These are phyloP conservation scores for Parambassis ranga DNA, from an alignment of 2,797 vertebrate genomes.

Conservation along the genomic window DNA sequence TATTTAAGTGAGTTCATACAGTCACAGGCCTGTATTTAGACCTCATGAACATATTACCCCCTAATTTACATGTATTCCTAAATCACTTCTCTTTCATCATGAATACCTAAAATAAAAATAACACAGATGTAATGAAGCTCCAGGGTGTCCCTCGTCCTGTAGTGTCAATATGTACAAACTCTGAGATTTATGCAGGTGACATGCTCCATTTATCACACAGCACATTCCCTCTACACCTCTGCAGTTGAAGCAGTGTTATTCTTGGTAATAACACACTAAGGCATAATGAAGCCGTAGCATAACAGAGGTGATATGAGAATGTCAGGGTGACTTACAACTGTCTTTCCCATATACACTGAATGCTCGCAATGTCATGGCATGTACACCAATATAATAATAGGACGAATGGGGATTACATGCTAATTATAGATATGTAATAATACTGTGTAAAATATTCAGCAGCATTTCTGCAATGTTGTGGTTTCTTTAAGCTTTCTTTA, in stretches of 20 bases:
- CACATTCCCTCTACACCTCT: background rate
- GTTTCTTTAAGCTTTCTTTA: too few species aligned
- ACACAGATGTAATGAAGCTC: background rate
- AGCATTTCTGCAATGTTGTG: too few species aligned
- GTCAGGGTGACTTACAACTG: conserved; percentile 30
- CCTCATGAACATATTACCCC: background rate
- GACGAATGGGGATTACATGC: too few species aligned
- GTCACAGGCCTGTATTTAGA: background rate
- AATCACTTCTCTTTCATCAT: background rate
- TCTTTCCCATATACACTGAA: too few species aligned
- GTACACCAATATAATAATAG: too few species aligned
- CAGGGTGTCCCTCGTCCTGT: background rate
- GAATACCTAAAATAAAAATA: background rate
- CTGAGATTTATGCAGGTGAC: conserved; percentile 1
- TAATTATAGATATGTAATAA: too few species aligned
- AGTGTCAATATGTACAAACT: background rate
- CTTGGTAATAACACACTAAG: conserved; percentile 2
- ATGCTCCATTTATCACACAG: background rate
- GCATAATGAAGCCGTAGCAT: conserved; percentile 10
- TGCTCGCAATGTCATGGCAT: too few species aligned
- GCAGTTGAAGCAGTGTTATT: background rate
- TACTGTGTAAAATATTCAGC: too few species aligned
- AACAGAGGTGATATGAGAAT: conserved; percentile 4
- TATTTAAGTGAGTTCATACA: background rate
- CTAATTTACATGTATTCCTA: background rate